Base-by-base conservation (phyloP, 1,140 invertebrate genomes). In the Trachymyrmex septentrionalis region DNA sequence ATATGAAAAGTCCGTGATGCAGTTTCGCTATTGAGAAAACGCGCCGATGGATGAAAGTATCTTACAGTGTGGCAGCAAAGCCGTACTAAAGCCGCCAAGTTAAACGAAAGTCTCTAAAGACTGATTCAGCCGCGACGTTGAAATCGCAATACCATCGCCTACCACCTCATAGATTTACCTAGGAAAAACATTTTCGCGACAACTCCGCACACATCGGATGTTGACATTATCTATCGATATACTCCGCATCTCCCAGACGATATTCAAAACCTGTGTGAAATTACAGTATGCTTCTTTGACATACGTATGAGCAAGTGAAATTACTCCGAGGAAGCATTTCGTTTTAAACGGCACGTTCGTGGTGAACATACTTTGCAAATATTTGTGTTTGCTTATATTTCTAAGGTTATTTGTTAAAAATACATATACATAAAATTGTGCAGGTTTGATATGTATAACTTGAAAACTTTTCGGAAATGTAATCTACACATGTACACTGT, bases 61-160 rank as follows among this genome's bases (percentile, higher is more conserved):
- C 82, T 78, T 66, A 85, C 73, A 30, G n/a, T 14, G 48, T 27
- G 72, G 73, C 48, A 50, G 59, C 50, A 85, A 85, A 77, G 75
- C 73, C 59, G 48, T 21, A 44, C 48, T n/a, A 57, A 85, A 85
- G 82, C 59, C 73, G 63, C 72, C 72, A 78, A 85, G 82, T 85
- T 85, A 85, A 78, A 85, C 82, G 73, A 85, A 85, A 85, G 50
- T 85, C 73, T 61, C 73, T 76, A 85, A 85, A 85, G 50, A 75
- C 73, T 85, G 82, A 85, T 85, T 66, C 73, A 57, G 38, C 48
- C 19, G 48, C 27, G 55, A 66, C 61, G 24, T 50, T 76, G 44
- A 78, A 66, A 85, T 44, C 73, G 61, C 48, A 77, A 78, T 85
- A 85, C 61, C 59, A 27, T 30, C 21, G 59, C 57, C 34, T 14